A percentile compares a stretch with the other conserved stretches of the same genome.
Evolutionary conservation across 2,888 invertebrate species (phyloP).

Genomic region (Carabus problematicus): DNA sequence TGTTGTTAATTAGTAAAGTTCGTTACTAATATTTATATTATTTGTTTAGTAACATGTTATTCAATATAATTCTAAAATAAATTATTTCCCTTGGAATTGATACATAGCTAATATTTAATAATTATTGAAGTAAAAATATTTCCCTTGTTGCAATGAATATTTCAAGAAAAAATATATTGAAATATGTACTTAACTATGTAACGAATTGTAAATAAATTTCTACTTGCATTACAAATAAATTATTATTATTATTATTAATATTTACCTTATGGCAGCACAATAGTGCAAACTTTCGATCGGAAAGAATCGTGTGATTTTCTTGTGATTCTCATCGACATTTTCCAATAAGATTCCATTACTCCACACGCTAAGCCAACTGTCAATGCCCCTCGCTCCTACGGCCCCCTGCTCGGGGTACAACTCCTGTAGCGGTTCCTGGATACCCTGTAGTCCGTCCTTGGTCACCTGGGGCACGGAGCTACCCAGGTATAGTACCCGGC

Average conservation of each 20-base stretch:
- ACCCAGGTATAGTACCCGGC: constrained; percentile 95
- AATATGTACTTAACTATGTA: too few species aligned
- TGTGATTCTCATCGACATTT: constrained; percentile 95
- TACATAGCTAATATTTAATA: too few species aligned
- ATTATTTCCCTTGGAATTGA: too few species aligned
- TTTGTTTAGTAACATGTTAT: too few species aligned
- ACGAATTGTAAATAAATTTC: too few species aligned
- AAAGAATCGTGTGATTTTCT: constrained; percentile 93
- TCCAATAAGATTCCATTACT: constrained; percentile 94
- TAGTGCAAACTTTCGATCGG: constrained; percentile 95
- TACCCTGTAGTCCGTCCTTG: constrained; percentile 96
- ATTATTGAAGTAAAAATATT: too few species aligned
- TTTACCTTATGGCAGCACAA: constrained; percentile 92
- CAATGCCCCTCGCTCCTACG: constrained; percentile 86
- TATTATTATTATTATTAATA: constrained; percentile 56
- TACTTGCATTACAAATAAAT: too few species aligned
- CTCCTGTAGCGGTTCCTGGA: constrained; percentile 95
- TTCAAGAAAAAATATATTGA: too few species aligned
- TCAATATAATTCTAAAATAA: too few species aligned
- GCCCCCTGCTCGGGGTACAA: constrained; percentile 95
- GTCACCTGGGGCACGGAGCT: constrained; percentile 96
- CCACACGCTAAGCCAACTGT: constrained; percentile 97
- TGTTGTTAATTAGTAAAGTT: too few species aligned
- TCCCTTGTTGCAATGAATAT: too few species aligned
- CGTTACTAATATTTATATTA: too few species aligned